Conservation (phyloP, 2,113 vertebrate genomes). For the Corynorhinus townsendii region DNA sequence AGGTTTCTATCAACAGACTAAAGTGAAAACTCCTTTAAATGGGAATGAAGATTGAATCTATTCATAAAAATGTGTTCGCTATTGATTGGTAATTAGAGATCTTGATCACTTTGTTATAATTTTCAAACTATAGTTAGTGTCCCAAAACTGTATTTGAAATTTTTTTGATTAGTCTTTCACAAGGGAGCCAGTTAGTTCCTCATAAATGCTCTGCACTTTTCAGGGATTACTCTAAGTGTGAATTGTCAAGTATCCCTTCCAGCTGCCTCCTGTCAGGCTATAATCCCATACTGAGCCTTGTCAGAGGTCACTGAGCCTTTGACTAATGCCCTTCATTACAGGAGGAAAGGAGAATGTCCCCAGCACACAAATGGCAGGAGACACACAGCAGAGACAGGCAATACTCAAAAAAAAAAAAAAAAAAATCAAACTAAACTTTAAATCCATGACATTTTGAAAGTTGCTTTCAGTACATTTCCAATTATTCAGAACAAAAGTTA, state of each 20-base stretch:
- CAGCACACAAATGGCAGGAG: slow-evolving; percentile 65
- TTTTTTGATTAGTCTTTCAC: slow-evolving; percentile 74
- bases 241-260: slow-evolving; percentile 82
- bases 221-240: slow-evolving; percentile 79
- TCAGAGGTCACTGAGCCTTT: slow-evolving; percentile 81
- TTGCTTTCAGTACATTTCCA: neutral
- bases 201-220: slow-evolving; percentile 78
- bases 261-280: slow-evolving; percentile 82
- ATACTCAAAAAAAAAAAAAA: neutral
- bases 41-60: slow-evolving; percentile 66
- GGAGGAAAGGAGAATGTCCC: slow-evolving; percentile 71
- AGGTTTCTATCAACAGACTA: slow-evolving; percentile 40
- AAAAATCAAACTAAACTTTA: neutral
- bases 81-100: slow-evolving; percentile 63
- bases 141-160: slow-evolving; percentile 64
- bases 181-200: slow-evolving; percentile 75
- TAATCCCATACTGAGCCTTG: slow-evolving; percentile 78
- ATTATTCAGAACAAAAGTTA: neutral
- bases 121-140: slow-evolving; percentile 49
- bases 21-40: slow-evolving; percentile 58
- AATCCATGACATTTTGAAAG: neutral
- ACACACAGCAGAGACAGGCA: slow-evolving; percentile 59
- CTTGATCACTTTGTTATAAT: slow-evolving; percentile 61
- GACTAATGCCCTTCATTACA: slow-evolving; percentile 82
- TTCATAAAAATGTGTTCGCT: slow-evolving; percentile 68